Conservation (phyloP, 2,888 invertebrate species). For the Anticlea derivata region DNA sequence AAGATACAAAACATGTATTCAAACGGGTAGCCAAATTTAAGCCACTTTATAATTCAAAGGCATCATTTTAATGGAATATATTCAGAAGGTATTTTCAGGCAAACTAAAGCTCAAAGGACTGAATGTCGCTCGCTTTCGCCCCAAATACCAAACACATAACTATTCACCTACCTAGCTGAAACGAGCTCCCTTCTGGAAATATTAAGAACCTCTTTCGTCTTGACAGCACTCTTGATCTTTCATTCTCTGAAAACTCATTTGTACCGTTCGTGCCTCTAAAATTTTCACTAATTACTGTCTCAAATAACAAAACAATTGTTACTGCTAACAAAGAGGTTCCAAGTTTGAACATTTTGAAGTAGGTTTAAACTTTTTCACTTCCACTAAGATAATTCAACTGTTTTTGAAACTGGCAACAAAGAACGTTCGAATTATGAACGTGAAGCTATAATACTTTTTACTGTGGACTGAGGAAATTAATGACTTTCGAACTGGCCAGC, state of each 20-base stretch:
- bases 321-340: constrained; percentile 32
- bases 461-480: constrained; percentile 11
- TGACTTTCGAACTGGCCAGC: constrained; percentile 13
- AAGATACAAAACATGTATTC: constrained; percentile 1
- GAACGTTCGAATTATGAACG: constrained; percentile 25
- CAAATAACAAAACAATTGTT: constrained; percentile 43
- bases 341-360: constrained; percentile 28
- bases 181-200: constrained; percentile 85
- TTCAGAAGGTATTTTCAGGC: constrained; percentile 33
- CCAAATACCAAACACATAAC: constrained; percentile 40
- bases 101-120: constrained; percentile 34
- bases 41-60: constrained; percentile 27
- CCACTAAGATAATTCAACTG: constrained; percentile 24
- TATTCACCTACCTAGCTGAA: constrained; percentile 82
- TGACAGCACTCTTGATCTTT: constrained; percentile 64
- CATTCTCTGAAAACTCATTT: constrained; percentile 49
- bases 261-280: constrained; percentile 44
- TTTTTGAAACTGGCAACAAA: constrained; percentile 24
- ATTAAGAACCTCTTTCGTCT: constrained; percentile 83
- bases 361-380: constrained; percentile 24
- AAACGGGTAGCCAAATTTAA: constrained; percentile 6
- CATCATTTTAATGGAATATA: constrained; percentile 30
- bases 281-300: constrained; percentile 49
- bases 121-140: constrained; percentile 28
- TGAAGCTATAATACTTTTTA: constrained; percentile 50